Percentiles rank a stretch among this genome's conserved stretches.
phyloP scores from a whole-genome alignment of 1,140 invertebrate genomes.

The Drosophila bifasciata region DNA sequence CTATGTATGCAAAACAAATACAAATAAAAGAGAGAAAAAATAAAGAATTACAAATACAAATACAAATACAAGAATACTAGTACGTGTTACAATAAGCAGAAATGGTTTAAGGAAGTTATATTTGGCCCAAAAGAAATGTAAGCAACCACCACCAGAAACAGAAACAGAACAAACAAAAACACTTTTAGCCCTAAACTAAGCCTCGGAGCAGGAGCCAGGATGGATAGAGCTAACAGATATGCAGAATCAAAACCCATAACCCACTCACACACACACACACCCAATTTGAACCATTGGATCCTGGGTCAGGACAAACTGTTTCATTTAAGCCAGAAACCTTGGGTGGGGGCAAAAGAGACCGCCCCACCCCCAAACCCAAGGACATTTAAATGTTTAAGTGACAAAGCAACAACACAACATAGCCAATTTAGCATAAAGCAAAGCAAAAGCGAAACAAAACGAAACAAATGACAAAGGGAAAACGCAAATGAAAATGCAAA shows the following conservation, averaged over 20 bases:
- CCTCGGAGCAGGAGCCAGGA: slow-evolving; percentile 15
- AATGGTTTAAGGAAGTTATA: slow-evolving; percentile 70
- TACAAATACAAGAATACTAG: slow-evolving; percentile 43
- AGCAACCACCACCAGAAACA: slow-evolving; percentile 69
- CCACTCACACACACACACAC: slow-evolving; percentile 22
- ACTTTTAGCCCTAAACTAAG: slow-evolving; percentile 44
- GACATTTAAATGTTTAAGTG: slow-evolving; percentile 70
- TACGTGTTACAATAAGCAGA: slow-evolving; percentile 72
- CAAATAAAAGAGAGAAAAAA: slow-evolving; percentile 23
- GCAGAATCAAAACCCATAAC: neutral
- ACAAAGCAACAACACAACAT: slow-evolving; percentile 76
- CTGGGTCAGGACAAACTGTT: slow-evolving; percentile 53
- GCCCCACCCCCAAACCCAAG: slow-evolving; percentile 12
- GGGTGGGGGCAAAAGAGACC: slow-evolving; percentile 7
- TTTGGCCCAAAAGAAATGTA: slow-evolving; percentile 74
- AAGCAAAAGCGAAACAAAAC: slow-evolving; percentile 13
- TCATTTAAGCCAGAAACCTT: slow-evolving; percentile 59
- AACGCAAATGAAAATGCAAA: slow-evolving; percentile 51
- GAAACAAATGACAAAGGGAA: slow-evolving; percentile 8
- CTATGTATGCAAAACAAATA: slow-evolving; percentile 16
- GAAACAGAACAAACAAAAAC: slow-evolving; percentile 25
- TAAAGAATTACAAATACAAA: slow-evolving; percentile 38
- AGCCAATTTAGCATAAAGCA: slow-evolving; percentile 79
- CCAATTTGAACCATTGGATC: slow-evolving; percentile 25
- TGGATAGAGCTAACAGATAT: no score